A percentile compares a stretch with the other conserved stretches of the same genome.
Evolutionary conservation across 64 coral and sea anemone genomes (phyloP).

Genomic region (Montipora cactus): DNA sequence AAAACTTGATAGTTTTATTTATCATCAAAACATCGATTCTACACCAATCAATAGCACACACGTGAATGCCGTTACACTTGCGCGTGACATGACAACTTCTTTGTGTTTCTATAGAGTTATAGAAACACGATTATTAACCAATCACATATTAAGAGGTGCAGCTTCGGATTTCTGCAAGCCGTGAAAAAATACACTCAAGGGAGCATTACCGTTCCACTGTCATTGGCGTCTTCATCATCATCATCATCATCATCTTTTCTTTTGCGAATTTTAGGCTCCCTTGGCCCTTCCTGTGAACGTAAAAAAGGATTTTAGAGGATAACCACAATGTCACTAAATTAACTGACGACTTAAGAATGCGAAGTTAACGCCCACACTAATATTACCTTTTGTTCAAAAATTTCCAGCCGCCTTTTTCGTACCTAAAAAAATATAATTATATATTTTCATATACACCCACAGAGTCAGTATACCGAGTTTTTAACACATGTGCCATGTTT

Average conservation of each 20-base stretch:
- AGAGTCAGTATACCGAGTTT: background rate
- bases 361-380: background rate
- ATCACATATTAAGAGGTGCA: background rate
- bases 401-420: background rate
- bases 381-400: background rate
- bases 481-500: background rate
- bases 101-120: too few relatives aligned
- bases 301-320: constrained; percentile 6
- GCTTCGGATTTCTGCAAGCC: background rate
- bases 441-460: constrained; percentile 2
- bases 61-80: too few relatives aligned
- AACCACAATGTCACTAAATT: background rate
- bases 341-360: background rate
- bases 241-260: background rate
- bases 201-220: background rate
- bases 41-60: too few relatives aligned
- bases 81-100: too few relatives aligned
- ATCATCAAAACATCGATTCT: background rate
- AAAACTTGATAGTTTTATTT: background rate
- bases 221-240: constrained; percentile 1
- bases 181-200: background rate
- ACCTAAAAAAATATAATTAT: background rate
- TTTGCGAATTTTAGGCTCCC: background rate
- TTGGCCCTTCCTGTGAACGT: background rate
- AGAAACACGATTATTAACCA: background rate